Evolutionary conservation across 2,797 vertebrate genomes (phyloP), one percentile per base, ranked within the genome.

Genomic region (Siniperca obscura): DNA sequence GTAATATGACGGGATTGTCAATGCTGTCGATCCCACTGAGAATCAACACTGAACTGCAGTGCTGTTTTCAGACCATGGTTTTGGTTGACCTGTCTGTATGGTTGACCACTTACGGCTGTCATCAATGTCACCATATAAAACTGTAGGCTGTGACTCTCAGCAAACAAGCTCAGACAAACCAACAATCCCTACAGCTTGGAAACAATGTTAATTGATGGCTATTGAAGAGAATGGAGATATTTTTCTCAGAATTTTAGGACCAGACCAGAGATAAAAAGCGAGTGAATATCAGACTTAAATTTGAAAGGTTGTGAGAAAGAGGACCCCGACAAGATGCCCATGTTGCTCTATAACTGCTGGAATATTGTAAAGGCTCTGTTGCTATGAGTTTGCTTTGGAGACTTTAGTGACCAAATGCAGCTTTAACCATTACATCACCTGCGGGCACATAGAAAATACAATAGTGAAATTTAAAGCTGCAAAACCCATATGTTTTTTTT

Each of bases 21-120:
- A 6, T 46, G 19, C 27, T 56, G 38, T n/a, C 30, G 56, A 30
- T 72, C 40, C 11, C 14, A 62, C 44, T 50, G 27, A 40, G 34
- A 74, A 52, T 53, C 21, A 74, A 53, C 38, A 65, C 38, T n/a
- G 11, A 78, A 64, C 19, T 65, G 3, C 42, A 38, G 55, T 68
- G 64, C 27, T 10, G 64, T 42, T 59, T 56, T 59, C 42, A 59
- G 53, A 42, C 16, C 1, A 3, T 61, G 30, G 1, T 36, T 56
- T 40, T 74, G 1, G 46, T 40, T 21, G n/a, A 27, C 16, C 6
- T 44, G 25, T 22, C 38, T 44, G 17, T 9, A 44, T 21, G 11
- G 52, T 27, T 66, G 46, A 55, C 38, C 7, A 46, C 4, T 21
- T 25, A 5, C 2, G 2, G 21, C 53, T 34, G 21, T 59, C 22